A percentile compares a stretch with the other conserved stretches of the same genome.
phyloP scores from a whole-genome alignment of 2,113 vertebrate species.

The Lanius ludovicianus region DNA sequence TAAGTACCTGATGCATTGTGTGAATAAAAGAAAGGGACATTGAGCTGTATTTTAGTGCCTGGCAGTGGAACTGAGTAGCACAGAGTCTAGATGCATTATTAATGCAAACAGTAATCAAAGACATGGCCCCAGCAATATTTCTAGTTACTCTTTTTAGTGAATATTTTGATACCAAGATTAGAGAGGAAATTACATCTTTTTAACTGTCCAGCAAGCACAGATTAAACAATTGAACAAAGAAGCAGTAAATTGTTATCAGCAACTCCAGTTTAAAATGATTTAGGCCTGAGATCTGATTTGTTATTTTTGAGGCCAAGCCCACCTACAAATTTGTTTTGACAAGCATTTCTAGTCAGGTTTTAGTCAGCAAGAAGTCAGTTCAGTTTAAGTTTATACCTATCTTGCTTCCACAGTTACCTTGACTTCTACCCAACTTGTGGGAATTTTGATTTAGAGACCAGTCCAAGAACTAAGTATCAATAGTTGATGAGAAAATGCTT shows the following conservation, averaged over 20 bases:
- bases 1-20: background rate
- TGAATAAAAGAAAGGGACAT: background rate
- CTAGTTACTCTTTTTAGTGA: background rate
- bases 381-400: background rate
- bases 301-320: background rate
- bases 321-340: background rate
- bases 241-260: background rate
- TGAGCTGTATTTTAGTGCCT: rapidly evolving
- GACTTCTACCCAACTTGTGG: background rate
- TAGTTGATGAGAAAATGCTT: background rate
- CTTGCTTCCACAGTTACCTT: background rate
- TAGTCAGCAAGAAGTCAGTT: background rate
- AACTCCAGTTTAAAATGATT: background rate
- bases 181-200: background rate
- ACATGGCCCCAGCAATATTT: background rate
- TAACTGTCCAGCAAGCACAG: background rate
- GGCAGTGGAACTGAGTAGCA: background rate
- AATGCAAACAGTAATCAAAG: background rate
- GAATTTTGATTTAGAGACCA: background rate
- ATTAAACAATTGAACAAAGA: background rate
- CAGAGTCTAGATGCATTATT: background rate
- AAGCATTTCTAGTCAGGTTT: background rate
- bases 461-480: background rate
- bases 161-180: background rate
- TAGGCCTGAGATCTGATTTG: background rate